Conservation (phyloP, 1,140 invertebrate genomes). For the Drosophila paulistorum region DNA sequence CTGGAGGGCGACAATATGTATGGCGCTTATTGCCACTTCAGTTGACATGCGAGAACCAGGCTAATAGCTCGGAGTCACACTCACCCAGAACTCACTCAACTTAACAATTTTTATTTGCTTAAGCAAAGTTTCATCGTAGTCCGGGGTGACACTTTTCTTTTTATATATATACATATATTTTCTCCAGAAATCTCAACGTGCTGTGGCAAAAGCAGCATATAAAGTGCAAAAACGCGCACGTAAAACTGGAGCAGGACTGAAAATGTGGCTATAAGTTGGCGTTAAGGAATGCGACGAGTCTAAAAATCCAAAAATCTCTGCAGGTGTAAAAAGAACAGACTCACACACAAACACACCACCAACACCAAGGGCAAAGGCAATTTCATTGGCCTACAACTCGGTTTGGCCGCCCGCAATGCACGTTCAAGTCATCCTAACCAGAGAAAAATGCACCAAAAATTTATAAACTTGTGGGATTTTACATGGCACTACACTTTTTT, state of each 20-base stretch:
- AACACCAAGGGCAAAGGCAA: conserved; percentile 24
- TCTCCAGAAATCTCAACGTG: conserved; percentile 51
- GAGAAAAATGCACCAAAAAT: conserved; percentile 55
- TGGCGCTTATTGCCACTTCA: conserved; percentile 79
- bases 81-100: conserved; percentile 13
- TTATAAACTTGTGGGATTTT: conserved; percentile 73
- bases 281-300: conserved; percentile 51
- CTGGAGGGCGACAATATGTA: conserved; percentile 65
- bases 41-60: conserved; percentile 65
- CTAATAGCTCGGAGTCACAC: conserved; percentile 50
- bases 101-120: conserved; percentile 65
- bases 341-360: conserved; percentile 9
- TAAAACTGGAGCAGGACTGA: conserved; percentile 24
- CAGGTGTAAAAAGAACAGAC: conserved; percentile 33
- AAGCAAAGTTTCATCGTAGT: conserved; percentile 47
- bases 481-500: conserved; percentile 33
- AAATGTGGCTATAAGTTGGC: conserved; percentile 48
- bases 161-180: conserved; percentile 11
- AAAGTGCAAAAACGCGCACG: conserved; percentile 13
- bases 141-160: conserved; percentile 45
- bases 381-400: conserved; percentile 19
- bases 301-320: conserved; percentile 61
- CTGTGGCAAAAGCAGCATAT: conserved; percentile 23
- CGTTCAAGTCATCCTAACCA: conserved; percentile 50
- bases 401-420: conserved; percentile 7